These are phyloP conservation scores for Mesitornis unicolor DNA, from an alignment of 2,113 vertebrate genomes.

Conservation along the genomic window DNA sequence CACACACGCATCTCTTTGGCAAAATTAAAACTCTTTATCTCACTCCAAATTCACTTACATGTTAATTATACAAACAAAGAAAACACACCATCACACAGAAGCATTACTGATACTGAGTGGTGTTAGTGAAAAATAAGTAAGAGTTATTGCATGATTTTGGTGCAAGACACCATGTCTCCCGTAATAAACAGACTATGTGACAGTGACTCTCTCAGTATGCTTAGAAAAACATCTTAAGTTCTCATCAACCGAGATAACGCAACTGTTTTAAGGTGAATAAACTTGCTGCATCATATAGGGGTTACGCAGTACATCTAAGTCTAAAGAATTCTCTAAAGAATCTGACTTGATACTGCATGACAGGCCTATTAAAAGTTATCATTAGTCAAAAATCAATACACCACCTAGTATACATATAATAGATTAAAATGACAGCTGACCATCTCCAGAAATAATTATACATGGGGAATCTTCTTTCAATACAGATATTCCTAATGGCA, in stretches of 20 bases:
- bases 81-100: background rate
- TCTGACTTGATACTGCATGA: slow-evolving; percentile 19
- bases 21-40: background rate
- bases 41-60: background rate
- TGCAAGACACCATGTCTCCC: background rate
- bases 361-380: slow-evolving; percentile 45
- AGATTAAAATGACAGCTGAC: slow-evolving; percentile 28
- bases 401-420: background rate
- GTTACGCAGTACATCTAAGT: slow-evolving; percentile 5
- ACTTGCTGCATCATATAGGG: background rate
- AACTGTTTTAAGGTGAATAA: background rate
- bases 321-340: slow-evolving; percentile 7
- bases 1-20: background rate
- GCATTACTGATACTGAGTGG: background rate
- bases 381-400: slow-evolving; percentile 50
- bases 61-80: background rate
- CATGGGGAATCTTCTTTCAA: background rate
- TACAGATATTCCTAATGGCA: background rate
- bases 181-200: background rate
- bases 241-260: background rate
- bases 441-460: slow-evolving; percentile 1
- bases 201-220: background rate
- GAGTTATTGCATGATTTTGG: background rate
- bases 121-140: background rate
- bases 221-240: background rate